Evolutionary conservation across 2,888 invertebrate genomes (phyloP), one percentile per base, ranked within the genome.

Genomic region (Aricia artaxerxes): DNA sequence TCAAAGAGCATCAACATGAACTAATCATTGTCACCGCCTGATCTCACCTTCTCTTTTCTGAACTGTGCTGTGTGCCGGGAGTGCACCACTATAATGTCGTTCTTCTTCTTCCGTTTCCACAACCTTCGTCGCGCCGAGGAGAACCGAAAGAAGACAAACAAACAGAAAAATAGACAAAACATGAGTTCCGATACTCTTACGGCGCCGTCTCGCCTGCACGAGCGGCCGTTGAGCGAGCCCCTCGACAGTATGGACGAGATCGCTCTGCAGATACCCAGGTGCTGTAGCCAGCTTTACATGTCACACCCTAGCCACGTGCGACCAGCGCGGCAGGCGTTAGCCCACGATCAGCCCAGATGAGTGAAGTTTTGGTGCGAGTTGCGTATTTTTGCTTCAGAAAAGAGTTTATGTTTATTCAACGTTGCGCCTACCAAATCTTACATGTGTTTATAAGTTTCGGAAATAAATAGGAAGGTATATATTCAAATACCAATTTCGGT

Each of bases 101-200:
- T 98, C 96, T 98, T 98, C 96, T 98, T 98, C 97, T 98, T 98
- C 95, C 98, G 98, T 86, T 96, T 98, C 91, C 98, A 97, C 96
- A 98, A 97, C 95, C 96, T 97, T 90, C 97, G 97, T 92, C 96
- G 98, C 83, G 97, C 97, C 90, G 97, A 97, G 94, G 97, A 97
- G 92, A 90, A 88, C 78, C 87, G 90, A 82, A 89, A 87, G 85
- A 90, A 88, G 85, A 82, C 84, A 82, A 86, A 83, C 82, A 86
- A 85, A 82, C 83, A 80, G 81, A 89, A 87, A 83, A 84, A 81
- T 85, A 88, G 84, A 82, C 86, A 84, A 82, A 89, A 86, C 84
- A 91, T 91, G 91, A 88, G 85, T 83, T 88, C 90, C 86, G 96
- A 96, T 90, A 95, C 93, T 86, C 89, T 97, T 83, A 97, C 97